Percentiles rank a stretch among this genome's conserved stretches.
Conservation (phyloP, 1,140 invertebrate genomes). For the Zaprionus nigranus region DNA sequence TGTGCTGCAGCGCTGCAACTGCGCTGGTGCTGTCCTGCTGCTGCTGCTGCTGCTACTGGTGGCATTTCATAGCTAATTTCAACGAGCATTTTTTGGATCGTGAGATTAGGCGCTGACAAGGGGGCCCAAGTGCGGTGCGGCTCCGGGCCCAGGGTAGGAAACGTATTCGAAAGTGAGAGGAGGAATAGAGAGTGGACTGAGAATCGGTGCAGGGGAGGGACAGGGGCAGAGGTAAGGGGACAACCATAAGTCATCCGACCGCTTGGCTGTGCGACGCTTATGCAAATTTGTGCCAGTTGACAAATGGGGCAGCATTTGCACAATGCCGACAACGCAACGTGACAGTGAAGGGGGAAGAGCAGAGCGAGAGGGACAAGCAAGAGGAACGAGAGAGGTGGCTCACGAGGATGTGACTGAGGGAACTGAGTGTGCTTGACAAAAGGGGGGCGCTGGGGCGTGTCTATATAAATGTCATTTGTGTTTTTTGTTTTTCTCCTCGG, state of each 20-base stretch:
- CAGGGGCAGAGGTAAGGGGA: conserved; percentile 29
- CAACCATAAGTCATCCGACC: conserved; percentile 78
- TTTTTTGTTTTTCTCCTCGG: conserved; percentile 34
- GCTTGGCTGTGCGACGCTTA: conserved; percentile 73
- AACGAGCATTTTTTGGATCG: conserved; percentile 75
- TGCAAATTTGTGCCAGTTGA: conserved; percentile 80
- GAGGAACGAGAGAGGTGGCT: neutral
- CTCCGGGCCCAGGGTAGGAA: neutral
- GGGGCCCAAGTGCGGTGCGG: conserved; percentile 25
- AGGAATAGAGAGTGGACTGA: neutral
- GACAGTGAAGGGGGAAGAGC: neutral
- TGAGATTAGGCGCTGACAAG: conserved; percentile 67
- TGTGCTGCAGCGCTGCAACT: neutral
- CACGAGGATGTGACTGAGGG: conserved; percentile 12
- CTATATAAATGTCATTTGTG: conserved; percentile 80
- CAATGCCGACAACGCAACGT: conserved; percentile 57
- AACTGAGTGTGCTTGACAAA: conserved; percentile 2
- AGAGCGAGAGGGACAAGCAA: no score
- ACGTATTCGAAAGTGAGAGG: no score
- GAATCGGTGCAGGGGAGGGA: neutral
- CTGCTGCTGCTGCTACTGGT: conserved; percentile 14
- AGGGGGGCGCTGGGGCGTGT: conserved; percentile 57
- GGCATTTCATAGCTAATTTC: conserved; percentile 80
- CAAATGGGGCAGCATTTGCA: conserved; percentile 81
- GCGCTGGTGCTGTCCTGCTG: neutral